phyloP scores from a whole-genome alignment of 2,113 vertebrate species.

The Cervus canadensis region DNA sequence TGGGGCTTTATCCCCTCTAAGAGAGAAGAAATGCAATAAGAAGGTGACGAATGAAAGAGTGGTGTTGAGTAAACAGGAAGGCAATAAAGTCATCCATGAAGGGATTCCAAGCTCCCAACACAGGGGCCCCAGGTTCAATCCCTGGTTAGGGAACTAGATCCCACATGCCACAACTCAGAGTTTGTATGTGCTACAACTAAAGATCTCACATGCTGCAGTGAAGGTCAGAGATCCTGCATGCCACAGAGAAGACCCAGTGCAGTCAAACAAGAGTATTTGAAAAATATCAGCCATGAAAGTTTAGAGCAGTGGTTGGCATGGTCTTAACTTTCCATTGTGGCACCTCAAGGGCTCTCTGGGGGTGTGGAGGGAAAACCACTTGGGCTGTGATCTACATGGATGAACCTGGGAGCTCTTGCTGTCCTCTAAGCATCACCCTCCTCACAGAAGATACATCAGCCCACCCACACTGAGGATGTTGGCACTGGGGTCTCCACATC shows the following conservation, averaged over 20 bases:
- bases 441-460: rapidly evolving
- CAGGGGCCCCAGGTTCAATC: not conserved
- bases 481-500: rapidly evolving
- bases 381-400: not conserved
- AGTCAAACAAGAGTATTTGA: not conserved
- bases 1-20: not conserved
- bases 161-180: not conserved
- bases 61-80: not conserved
- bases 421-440: rapidly evolving
- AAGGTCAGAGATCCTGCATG: not conserved
- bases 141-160: not conserved
- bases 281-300: not conserved
- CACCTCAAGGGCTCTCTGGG: rapidly evolving
- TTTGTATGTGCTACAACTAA: not conserved
- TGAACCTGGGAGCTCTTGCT: not conserved
- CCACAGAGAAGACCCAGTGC: not conserved
- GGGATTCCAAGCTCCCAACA: not conserved
- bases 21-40: not conserved
- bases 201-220: not conserved
- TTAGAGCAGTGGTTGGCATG: too few relatives aligned
- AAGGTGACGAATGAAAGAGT: not conserved
- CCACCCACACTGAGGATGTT: rapidly evolving
- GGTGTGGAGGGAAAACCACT: not conserved
- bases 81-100: not conserved
- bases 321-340: not conserved